Evolutionary conservation across 2,888 invertebrate species (phyloP), one percentile per base, ranked within the genome.

Genomic region (Pegoplata infirma): DNA sequence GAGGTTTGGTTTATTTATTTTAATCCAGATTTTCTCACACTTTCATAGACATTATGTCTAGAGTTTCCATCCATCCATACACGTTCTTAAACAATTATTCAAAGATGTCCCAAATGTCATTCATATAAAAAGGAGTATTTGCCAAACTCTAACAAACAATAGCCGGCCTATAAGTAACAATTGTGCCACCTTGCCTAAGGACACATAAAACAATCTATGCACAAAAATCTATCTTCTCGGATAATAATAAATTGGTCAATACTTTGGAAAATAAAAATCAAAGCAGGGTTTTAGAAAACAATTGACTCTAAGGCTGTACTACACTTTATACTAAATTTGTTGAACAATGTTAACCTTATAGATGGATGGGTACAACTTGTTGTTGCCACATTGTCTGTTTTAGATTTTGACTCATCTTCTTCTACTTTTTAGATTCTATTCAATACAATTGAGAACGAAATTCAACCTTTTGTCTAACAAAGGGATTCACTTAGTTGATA

Each of bases 401-500:
- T n/a, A 40, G 36, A n/a, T 40, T 40, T 40, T 53, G 3, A 53
- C 53, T 53, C 21, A 25, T 23, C 21, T 16, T 12, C 12, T 21
- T 19, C 23, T 25, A 23, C 12, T 51, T 51, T 6, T 19, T 51
- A n/a, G 21, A 2, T 23, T 73, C 44, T 53, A 53, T 66, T 66
- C 73, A 36, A 23, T 53, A 21, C 47, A 25, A 19, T 44, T 32
- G 10, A 12, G 5, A n/a, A n/a, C n/a, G 12, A 12, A 49, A 67
- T 7, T 51, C 55, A 67, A 16, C 14, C 25, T 66, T 69, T 81
- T 76, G 51, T 74, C 32, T 40, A 83, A 88, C 86, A 88, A 87
- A 84, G 83, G 84, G 82, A 85, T 84, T 80, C 83, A 84, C 84
- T 80, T 82, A 84, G 83, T 86, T 86, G 86, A 89, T 88, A 88